Conservation (phyloP, 2,797 vertebrate genomes). For the Falco rusticolus region DNA sequence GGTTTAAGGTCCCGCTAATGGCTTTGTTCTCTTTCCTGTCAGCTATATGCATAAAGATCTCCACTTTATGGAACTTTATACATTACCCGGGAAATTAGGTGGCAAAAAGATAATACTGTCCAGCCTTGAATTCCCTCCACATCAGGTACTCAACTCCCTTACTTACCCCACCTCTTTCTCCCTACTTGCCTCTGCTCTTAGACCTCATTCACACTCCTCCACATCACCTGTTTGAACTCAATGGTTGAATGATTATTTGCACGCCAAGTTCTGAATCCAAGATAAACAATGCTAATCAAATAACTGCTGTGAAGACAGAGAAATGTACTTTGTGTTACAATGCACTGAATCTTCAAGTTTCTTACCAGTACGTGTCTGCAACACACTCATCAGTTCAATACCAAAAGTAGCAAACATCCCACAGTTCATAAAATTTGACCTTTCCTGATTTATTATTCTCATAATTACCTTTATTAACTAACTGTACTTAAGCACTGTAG, state of each 20-base stretch:
- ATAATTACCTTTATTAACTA: conserved; percentile 45
- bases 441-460: conserved; percentile 22
- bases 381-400: not conserved
- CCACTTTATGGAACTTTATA: fast-evolving
- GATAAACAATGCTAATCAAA: conserved; percentile 52
- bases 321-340: conserved; percentile 54
- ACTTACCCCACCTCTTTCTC: not conserved
- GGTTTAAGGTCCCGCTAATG: not conserved
- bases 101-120: not conserved
- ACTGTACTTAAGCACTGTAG: not conserved
- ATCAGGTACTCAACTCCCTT: not conserved
- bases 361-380: not conserved
- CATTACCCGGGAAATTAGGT: not conserved
- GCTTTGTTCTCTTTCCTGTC: not conserved
- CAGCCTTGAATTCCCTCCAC: fast-evolving
- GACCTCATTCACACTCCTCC: not conserved
- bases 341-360: not conserved
- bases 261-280: conserved; percentile 7
- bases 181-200: not conserved
- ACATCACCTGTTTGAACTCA: not conserved
- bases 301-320: conserved; percentile 36
- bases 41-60: not conserved
- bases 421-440: conserved; percentile 28
- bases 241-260: not conserved
- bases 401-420: conserved; percentile 7